phyloP scores from a whole-genome alignment of 2,888 invertebrate genomes.

The Coelogynopora nodosa region DNA sequence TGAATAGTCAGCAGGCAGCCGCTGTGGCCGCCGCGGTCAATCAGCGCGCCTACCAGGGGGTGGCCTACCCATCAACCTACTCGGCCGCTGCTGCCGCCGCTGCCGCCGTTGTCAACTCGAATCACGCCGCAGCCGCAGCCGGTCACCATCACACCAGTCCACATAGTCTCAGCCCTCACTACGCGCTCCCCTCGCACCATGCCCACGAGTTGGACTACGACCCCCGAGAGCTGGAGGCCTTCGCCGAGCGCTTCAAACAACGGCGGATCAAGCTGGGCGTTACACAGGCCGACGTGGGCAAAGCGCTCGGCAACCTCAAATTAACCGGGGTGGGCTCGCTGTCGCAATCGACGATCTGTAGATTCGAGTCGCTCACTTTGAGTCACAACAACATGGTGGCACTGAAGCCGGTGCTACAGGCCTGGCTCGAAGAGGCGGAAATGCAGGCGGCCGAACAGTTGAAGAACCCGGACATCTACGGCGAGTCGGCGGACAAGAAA shows the following conservation, averaged over 20 bases:
- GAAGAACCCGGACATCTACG: slow-evolving; percentile 53
- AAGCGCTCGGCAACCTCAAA: slow-evolving; percentile 93
- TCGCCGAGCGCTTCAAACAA: slow-evolving; percentile 98
- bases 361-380: slow-evolving; percentile 94
- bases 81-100: not conserved
- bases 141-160: not conserved
- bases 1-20: not conserved
- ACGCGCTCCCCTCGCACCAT: not conserved
- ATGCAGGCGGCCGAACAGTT: slow-evolving; percentile 55
- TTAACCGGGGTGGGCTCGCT: slow-evolving; percentile 96
- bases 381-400: slow-evolving; percentile 99
- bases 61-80: not conserved
- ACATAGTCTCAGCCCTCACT: not conserved
- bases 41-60: not conserved
- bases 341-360: slow-evolving; percentile 96
- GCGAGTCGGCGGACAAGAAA: slow-evolving; percentile 74
- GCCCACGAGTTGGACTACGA: slow-evolving; percentile 62
- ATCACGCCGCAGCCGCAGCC: not conserved
- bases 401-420: slow-evolving; percentile 92
- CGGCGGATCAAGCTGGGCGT: slow-evolving; percentile 95
- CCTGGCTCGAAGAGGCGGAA: slow-evolving; percentile 93
- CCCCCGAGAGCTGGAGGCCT: slow-evolving; percentile 88
- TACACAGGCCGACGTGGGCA: slow-evolving; percentile 95
- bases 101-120: not conserved
- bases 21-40: not conserved